Percentiles rank a stretch among this genome's conserved stretches.
These are phyloP conservation scores for Heteromurus nitidus DNA, from an alignment of 2,888 invertebrate genomes.

Conservation along the genomic window DNA sequence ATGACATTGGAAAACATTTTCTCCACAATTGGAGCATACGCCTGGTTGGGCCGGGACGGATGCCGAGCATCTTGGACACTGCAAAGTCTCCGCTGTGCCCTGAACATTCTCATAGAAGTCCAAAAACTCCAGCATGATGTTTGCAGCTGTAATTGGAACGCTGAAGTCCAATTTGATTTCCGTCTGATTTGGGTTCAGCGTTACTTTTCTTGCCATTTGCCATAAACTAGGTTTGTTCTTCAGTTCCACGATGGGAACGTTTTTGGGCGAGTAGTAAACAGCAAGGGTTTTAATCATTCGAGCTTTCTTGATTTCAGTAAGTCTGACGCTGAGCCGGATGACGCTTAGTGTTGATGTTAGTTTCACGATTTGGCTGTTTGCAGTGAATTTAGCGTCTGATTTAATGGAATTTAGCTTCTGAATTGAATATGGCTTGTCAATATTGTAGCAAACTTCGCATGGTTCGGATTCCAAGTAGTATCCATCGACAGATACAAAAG, in stretches of 20 bases:
- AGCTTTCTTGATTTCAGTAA: slow-evolving; percentile 95
- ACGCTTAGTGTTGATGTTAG: slow-evolving; percentile 96
- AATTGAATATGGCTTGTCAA: slow-evolving; percentile 92
- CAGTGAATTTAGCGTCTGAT: slow-evolving; percentile 97
- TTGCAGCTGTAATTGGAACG: slow-evolving; percentile 96
- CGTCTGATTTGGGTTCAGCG: slow-evolving; percentile 91
- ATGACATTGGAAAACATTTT: slow-evolving; percentile 99
- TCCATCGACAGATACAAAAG: slow-evolving; percentile 96
- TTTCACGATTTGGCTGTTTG: slow-evolving; percentile 98
- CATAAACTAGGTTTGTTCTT: slow-evolving; percentile 97
- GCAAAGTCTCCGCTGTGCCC: slow-evolving; percentile 93
- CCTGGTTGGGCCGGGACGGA: slow-evolving; percentile 98
- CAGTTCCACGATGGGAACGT: slow-evolving; percentile 96
- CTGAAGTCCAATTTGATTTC: slow-evolving; percentile 98
- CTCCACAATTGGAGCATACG: slow-evolving; percentile 97
- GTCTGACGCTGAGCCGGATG: slow-evolving; percentile 92
- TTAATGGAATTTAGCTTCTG: slow-evolving; percentile 95
- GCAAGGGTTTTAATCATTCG: slow-evolving; percentile 98
- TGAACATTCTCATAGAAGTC: slow-evolving; percentile 98
- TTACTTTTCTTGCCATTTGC: slow-evolving; percentile 97
- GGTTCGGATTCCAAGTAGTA: slow-evolving; percentile 98
- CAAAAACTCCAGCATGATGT: slow-evolving; percentile 98
- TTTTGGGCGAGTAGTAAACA: slow-evolving; percentile 97
- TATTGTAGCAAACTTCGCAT: slow-evolving; percentile 98
- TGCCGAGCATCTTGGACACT: slow-evolving; percentile 96